Evolutionary conservation across 2,888 invertebrate genomes (phyloP), one percentile per base, ranked within the genome.

Genomic region (Trissolcus japonicus): DNA sequence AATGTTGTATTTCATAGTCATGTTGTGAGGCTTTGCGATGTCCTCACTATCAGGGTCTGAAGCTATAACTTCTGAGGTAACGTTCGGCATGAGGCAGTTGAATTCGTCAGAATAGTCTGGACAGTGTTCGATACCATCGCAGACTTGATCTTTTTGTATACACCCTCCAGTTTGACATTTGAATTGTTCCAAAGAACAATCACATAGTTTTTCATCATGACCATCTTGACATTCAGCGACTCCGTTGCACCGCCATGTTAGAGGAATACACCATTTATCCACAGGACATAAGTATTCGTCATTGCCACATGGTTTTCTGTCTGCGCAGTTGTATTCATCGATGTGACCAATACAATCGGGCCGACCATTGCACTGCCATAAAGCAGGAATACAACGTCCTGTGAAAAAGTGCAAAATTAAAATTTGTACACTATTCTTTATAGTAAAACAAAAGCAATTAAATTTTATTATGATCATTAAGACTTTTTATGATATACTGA

Each of bases 51-150:
- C 80, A 14, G 51, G 50, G 2, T 78, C 77, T 35, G 76, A 76
- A 55, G 82, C 80, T 21, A 82, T 83, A 21, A 74, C 82, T 6
- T 81, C 79, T 16, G 63, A 50, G 1, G 84, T 84, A 19, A 78
- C 29, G 54, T 79, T 79, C 60, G 66, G 61, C 25, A 67, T 68
- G 13, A 90, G 80, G 80, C 93, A 93, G 60, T 90, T 88, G 91
- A 92, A 92, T 86, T 93, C 93, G 82, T 93, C 93, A 1, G 92
- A 93, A 71, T 89, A 88, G 83, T 93, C 93, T 0, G 91, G 90
- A 81, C 93, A 93, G 79, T 93, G 91, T 29, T 90, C 89, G 19
- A 91, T 86, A 1, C 93, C 93, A 83, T 93, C 92, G 82, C 93
- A 93, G 2, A 91, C 85, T 78, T 90, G 89, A 17, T 86, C 84